Evolutionary conservation across 2,888 invertebrate species (phyloP), one percentile per base, ranked within the genome.

Genomic region (Hemistola chrysoprasaria): DNA sequence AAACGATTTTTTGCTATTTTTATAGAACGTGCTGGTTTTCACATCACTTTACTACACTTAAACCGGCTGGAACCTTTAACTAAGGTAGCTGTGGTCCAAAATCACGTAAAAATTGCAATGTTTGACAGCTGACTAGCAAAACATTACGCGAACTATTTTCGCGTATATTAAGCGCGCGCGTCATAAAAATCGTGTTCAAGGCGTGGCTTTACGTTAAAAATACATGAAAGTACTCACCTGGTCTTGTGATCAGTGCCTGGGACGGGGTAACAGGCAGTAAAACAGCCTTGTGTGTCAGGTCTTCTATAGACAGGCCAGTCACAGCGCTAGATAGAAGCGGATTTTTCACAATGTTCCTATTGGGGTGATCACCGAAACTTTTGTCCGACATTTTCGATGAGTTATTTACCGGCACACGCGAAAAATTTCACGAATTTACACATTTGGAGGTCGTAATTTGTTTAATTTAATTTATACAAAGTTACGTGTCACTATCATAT

Each of bases 271-370:
- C 93, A 60, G 95, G 94, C 67, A 94, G 84, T 62, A 95, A 80
- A 46, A 94, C 82, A 41, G 93, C 92, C 78, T 93, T 92, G 70
- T 93, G 92, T 53, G 92, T 90, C 82, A 93, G 92, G 78, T 94
- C 94, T 59, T 95, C 94, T 38, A 93, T 90, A 7, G 93, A 92
- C 55, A 92, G 91, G 36, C 93, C 93, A 54, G 92, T 92, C 50
- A 94, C 93, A 44, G 94, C 93, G 37, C 92, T 93, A 58, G 92
- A 93, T 49, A 95, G 87, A 59, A 95, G 87, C 20, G 94, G 92
- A 81, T 95, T 95, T 89, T 86, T 87, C 65, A 88, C 79, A 47
- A 80, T 67, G 70, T 76, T 80, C 71, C 75, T 77, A 58, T 71
- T 78, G 39, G 72, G 65, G 47, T 80, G 71, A 65, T 87, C 86